Evolutionary conservation across 1,140 invertebrate species (phyloP), one percentile per base, ranked within the genome.

Genomic region (Camponotus pennsylvanicus): DNA sequence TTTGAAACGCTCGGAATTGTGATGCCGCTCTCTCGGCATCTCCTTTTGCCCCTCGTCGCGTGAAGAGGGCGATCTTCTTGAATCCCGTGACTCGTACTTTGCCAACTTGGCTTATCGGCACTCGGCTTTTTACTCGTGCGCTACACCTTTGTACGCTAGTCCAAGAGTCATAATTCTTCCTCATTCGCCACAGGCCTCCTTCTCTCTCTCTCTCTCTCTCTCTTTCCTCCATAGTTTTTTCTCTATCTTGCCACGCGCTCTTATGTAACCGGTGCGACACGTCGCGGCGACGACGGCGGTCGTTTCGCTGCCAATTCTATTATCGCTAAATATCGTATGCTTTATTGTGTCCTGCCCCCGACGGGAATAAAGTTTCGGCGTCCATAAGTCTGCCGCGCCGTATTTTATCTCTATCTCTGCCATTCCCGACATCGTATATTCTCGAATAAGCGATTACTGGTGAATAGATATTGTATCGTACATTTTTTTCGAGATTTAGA

Each of bases 31-130:
- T 52, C 49, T 42, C 66, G 15, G 49, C 42, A 52, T 42, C 34
- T 76, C 67, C 15, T 11, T 37, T 8, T 27, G 27, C 32, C 32
- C n/a, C 2, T 2, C 27, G 11, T n/a, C 18, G n/a, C 61, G 63
- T 40, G 61, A 40, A 67, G 42, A 52, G n/a, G 32, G 21, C 27
- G 49, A 45, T 49, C n/a, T 75, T 4, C 55, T 27, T 55, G 55
- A 42, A n/a, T 40, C 52, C 37, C 49, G 32, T 37, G 64, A 61
- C 45, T 59, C 79, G 71, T 55, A 67, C 88, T 75, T 40, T 87
- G 86, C 69, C 89, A 89, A 88, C 67, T 86, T 78, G 78, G 66
- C 77, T 90, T 90, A 90, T 90, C 89, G 86, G 67, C n/a, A 67
- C 61, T 73, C 52, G 78, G 76, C 86, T 90, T 90, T 88, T 90